phyloP scores from a whole-genome alignment of 1,140 invertebrate species.

The Lerema accius region DNA sequence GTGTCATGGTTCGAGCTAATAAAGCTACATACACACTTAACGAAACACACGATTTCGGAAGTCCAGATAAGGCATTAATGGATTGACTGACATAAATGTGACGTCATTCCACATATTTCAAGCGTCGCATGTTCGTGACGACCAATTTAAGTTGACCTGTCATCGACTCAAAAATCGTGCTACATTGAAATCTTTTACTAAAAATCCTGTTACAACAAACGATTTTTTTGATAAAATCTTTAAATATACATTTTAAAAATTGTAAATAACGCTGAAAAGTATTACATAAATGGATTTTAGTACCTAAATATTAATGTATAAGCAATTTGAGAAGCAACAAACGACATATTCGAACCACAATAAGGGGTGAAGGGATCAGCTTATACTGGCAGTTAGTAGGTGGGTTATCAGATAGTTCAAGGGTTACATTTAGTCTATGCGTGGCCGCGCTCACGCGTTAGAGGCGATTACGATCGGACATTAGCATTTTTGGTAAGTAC shows the following conservation, averaged over 20 bases:
- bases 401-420: slow-evolving; percentile 74
- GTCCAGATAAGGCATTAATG: slow-evolving; percentile 80
- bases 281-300: no score
- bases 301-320: no score
- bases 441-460: slow-evolving; percentile 72
- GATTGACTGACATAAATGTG: slow-evolving; percentile 81
- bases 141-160: slow-evolving; percentile 46
- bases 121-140: slow-evolving; percentile 60
- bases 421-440: slow-evolving; percentile 76
- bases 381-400: slow-evolving; percentile 43
- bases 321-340: no score
- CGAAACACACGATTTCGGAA: slow-evolving; percentile 76
- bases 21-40: slow-evolving; percentile 65
- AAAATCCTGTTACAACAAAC: background rate
- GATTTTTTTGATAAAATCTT: no score
- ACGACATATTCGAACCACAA: background rate
- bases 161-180: background rate
- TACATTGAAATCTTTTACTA: background rate
- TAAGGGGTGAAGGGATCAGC: slow-evolving; percentile 33
- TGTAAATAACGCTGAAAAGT: no score
- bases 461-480: slow-evolving; percentile 65
- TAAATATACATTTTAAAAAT: no score
- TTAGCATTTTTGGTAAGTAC: slow-evolving; percentile 73
- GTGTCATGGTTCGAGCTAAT: slow-evolving; percentile 58
- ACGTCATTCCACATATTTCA: slow-evolving; percentile 80